Evolutionary conservation across 2,113 vertebrate genomes (phyloP), one percentile per base, ranked within the genome.

Genomic region (Reinhardtius hippoglossoides): DNA sequence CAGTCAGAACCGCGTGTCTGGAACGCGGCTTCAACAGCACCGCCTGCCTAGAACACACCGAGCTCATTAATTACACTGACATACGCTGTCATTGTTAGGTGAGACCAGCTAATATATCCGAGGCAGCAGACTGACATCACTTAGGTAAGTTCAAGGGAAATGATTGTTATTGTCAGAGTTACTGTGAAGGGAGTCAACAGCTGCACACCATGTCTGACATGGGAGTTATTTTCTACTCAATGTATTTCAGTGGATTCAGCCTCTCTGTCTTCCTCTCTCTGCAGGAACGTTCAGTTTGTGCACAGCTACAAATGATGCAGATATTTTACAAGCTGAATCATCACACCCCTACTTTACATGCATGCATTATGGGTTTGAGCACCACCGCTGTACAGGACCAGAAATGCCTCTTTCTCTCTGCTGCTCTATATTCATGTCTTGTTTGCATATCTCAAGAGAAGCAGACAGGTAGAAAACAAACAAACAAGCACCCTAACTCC

Each of bases 391-490:
- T 44, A 20, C 56, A 24, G 55, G 52, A 48, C 40, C 21, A 16
- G 75, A 54, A 73, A 76, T 46, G 3, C 20, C 59, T n/a, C 56
- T 84, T 73, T 64, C 60, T 81, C 76, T 74, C 52, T 37, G 27
- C 64, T 82, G 75, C 84, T 89, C 73, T 80, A 87, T 90, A 87
- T 89, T 87, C 73, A 84, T 82, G 70, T 50, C 59, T 76, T 44
- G 81, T 89, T 82, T 85, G 72, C 86, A 88, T 88, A 78, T 83
- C 87, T 86, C 87, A 26, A n/a, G 88, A 88, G 87, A 58, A 74
- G 58, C 54, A 31, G 61, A 27, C 78, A 74, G 80, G 85, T 82
- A 85, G 77, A 35, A 44, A 20, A 21, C 4, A 50, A 50, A 54
- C n/a, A 54, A 20, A 48, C 71, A 57, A 52, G 59, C 76, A 72